phyloP scores from a whole-genome alignment of 2,888 invertebrate genomes.

The Incurvaria masculella region DNA sequence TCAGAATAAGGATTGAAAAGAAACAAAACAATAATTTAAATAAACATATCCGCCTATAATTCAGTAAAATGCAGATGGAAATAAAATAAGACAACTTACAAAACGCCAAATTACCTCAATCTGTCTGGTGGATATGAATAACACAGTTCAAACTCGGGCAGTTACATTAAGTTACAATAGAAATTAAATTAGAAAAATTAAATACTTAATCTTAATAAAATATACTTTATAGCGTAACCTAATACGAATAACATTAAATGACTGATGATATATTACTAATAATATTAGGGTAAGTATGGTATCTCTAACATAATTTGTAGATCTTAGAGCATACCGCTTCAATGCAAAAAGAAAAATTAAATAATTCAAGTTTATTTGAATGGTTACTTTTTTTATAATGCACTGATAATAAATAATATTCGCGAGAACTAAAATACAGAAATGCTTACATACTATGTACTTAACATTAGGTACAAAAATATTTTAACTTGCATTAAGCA shows the following conservation, averaged over 20 bases:
- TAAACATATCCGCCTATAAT: slow-evolving; percentile 56
- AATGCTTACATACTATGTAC: slow-evolving; percentile 46
- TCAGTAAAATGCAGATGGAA: slow-evolving; percentile 58
- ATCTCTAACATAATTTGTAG: neutral
- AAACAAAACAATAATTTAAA: slow-evolving; percentile 28
- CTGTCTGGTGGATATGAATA: slow-evolving; percentile 45
- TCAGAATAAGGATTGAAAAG: too few relatives aligned
- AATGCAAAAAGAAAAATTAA: slow-evolving; percentile 54
- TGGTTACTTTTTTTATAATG: slow-evolving; percentile 51
- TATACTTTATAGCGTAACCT: slow-evolving; percentile 48
- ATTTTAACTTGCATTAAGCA: slow-evolving; percentile 41
- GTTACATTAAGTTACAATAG: slow-evolving; percentile 47
- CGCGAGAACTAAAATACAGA: slow-evolving; percentile 43
- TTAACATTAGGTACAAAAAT: slow-evolving; percentile 54
- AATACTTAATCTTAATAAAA: slow-evolving; percentile 54
- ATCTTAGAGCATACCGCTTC: slow-evolving; percentile 44
- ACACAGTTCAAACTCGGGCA: slow-evolving; percentile 46
- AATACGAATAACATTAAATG: slow-evolving; percentile 54
- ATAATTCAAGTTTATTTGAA: slow-evolving; percentile 49
- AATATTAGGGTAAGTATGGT: slow-evolving; percentile 31
- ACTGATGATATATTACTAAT: slow-evolving; percentile 50
- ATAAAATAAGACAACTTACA: slow-evolving; percentile 48
- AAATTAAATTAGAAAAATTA: slow-evolving; percentile 54
- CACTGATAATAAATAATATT: slow-evolving; percentile 57
- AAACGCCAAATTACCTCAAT: slow-evolving; percentile 46